Evolutionary conservation across 2,888 invertebrate species (phyloP), one percentile per base, ranked within the genome.

Genomic region (Platypus cylindrus): DNA sequence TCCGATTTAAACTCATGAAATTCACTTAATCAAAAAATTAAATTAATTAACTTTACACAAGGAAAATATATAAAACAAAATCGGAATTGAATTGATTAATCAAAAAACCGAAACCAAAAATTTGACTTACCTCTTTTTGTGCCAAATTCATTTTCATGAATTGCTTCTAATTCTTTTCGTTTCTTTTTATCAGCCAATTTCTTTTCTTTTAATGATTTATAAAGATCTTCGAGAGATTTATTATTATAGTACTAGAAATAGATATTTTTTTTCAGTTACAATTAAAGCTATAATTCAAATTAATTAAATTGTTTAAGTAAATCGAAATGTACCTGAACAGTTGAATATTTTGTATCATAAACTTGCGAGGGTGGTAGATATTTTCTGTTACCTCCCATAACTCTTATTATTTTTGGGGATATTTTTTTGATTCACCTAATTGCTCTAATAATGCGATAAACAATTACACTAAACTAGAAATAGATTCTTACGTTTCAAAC

Each of bases 171-270:
- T 26, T 44, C 37, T 17, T 30, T 41, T 22, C 35, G 32, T 28
- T 32, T 40, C 9, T 34, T 23, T 36, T 43, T 41, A 24, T 38
- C 37, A 2, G 42, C 38, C 22, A 30, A 8, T 25, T 36, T 41
- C 37, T 38, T 43, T 11, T 45, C 41, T 18, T 34, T 36, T 8
- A 44, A 17, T 5, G 35, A 29, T 27, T 36, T 37, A 26, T 45
- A 41, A 8, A 45, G 30, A 25, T 45, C 41, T 25, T 45, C 45
- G 14, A 45, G 25, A 4, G 63, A 54, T 56, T 71, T 55, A 56
- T 70, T 43, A 37, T 38, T 44, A 25, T 39, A 44, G 38, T 44
- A 17, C 12, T 39, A 44, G 14, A 20, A 13, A 13, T 26, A 17
- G 28, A 3, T 12, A 27, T 14, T 4, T 25, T 15, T 11, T 27